Evolutionary conservation across 2,797 vertebrate species (phyloP), one percentile per base, ranked within the genome.

Genomic region (Rhynchonycteris naso): DNA sequence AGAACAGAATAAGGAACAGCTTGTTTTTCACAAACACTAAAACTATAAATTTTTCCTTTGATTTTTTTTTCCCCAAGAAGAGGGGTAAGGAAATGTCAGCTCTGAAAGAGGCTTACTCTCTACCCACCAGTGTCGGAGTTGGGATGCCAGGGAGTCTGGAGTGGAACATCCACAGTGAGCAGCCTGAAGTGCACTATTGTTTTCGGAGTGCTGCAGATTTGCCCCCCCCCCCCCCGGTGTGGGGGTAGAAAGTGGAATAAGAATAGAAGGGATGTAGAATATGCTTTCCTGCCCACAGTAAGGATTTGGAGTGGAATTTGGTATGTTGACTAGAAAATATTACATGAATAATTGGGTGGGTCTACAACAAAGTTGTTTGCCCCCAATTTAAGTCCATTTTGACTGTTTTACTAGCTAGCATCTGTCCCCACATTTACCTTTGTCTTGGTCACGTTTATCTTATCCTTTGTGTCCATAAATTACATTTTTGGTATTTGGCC

Each of bases 1-100:
- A 94, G 97, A 96, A 50, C 61, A 96, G 97, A 97, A 97, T 96
- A 96, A 96, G 96, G 93, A 97, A 93, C 93, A 95, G 95, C 93
- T 96, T 97, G 63, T 52, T 59, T 59, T 52, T 97, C 89, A 97
- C 76, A 95, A 97, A 97, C 95, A 95, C 96, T 97, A 96, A 96
- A 97, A 87, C 69, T 96, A 72, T 52, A 56, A 89, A 4, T 97
- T 96, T 95, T 97, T 71, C 95, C 58, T 89, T 75, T 56, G 26
- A 84, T 94, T 94, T 94, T 93, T 93, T 82, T 91, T 72, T 38
- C 18, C 58, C 35, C n/a, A 33, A 68, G 81, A 59, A 95, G 80
- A 81, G 26, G 59, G 88, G 59, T 94, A 90, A 94, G 90, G 68
- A 96, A 97, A 97, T 7, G 94, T 85, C 95, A 83, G 94, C 76